Conservation (phyloP, 2,797 vertebrate genomes). For the Gambelia wislizenii region DNA sequence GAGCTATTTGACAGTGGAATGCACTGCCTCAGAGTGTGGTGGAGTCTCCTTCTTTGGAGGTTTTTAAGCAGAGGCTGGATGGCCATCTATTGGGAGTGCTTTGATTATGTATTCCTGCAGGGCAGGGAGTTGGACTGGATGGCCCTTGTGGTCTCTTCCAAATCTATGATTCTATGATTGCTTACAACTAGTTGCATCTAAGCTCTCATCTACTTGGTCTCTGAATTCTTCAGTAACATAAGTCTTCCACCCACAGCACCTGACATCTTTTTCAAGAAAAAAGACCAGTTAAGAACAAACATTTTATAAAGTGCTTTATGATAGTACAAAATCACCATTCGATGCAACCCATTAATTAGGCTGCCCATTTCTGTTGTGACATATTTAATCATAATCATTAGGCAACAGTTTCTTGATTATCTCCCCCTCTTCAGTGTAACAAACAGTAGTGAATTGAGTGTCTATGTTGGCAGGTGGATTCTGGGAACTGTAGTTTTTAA, state of each 20-base stretch:
- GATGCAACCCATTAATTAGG: background rate
- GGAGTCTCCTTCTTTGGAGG: too few species aligned
- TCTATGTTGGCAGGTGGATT: background rate
- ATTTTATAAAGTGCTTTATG: background rate
- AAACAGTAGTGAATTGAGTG: background rate
- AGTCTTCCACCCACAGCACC: background rate
- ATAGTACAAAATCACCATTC: background rate
- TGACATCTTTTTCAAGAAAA: background rate
- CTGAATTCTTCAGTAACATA: background rate
- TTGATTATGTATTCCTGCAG: too few species aligned
- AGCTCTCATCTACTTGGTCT: background rate
- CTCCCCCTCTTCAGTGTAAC: background rate
- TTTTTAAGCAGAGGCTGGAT: too few species aligned
- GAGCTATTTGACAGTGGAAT: too few species aligned
- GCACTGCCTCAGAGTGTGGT: too few species aligned
- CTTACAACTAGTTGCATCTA: background rate
- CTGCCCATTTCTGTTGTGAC: background rate
- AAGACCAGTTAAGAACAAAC: background rate
- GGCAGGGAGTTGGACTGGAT: too few species aligned
- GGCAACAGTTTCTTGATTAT: background rate
- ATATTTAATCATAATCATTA: background rate
- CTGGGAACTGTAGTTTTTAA: background rate
- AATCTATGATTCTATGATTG: too few species aligned
- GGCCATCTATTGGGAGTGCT: too few species aligned
- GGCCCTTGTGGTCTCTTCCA: too few species aligned